Evolutionary conservation across 2,113 vertebrate species (phyloP), one percentile per base, ranked within the genome.

Genomic region (Proterorhinus semilunaris): DNA sequence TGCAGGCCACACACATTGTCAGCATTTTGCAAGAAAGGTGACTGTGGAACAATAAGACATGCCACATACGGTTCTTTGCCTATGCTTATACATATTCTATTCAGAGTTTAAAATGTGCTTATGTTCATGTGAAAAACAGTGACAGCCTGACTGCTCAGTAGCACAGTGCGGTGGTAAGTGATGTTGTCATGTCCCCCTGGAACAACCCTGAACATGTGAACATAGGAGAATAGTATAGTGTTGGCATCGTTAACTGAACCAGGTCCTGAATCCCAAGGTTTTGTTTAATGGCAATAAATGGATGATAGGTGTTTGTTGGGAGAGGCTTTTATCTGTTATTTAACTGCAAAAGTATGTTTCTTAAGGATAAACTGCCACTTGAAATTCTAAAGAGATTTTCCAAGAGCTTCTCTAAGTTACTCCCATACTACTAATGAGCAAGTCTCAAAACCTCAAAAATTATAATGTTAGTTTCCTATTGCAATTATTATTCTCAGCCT

Each of bases 1-100:
- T 6, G 10, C 55, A 42, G 11, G 27, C 55, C 55, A 42, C 54
- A 55, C 55, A 42, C 55, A 36, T 10, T 57, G 55, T 58, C 55
- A 58, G 55, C 55, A 11, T 42, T 58, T 58, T 58, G 55, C 13
- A 6, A 58, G 55, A 42, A 10, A 58, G 27, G 55, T 42, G 55
- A 58, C 21, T 21, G 27, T 58, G 42, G 55, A 58, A 58, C 55
- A 58, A 58, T 58, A 58, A 58, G 21, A 58, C 55, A 57, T 57
- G 54, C 54, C 54, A 36, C 54, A 15, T 42, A 58, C 11, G 7
- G 17, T 42, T 58, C 27, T 13, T 21, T 10, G 27, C 27, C 27
- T 8, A 8, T 6, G 55, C 42, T 42, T 42, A 58, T 36, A 27
- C 27, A 58, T 7, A 57, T 57, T 57, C 11, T 36, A 57, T 12